Percentiles rank a stretch among this genome's conserved stretches.
Evolutionary conservation across 2,113 vertebrate genomes (phyloP).

Genomic region (Seriola rivoliana): DNA sequence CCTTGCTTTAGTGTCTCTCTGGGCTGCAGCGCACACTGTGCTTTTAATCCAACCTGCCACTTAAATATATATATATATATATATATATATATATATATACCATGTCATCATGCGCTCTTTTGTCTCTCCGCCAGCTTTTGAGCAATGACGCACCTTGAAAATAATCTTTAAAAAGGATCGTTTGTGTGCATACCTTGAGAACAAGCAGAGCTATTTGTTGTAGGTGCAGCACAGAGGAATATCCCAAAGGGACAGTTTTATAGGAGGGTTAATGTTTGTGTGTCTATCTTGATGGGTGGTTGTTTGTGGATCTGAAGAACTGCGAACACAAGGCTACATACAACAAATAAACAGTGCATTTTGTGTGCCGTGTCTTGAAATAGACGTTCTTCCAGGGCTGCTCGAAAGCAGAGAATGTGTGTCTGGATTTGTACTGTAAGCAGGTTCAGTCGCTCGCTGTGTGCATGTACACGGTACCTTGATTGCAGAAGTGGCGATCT

Average conservation of each 20-base stretch:
- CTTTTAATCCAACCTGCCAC: conserved; percentile 36
- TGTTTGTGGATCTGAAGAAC: conserved; percentile 30
- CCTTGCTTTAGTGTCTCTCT: conserved; percentile 22
- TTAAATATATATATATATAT: no score
- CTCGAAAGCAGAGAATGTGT: neutral
- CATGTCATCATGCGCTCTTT: neutral
- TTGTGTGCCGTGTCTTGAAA: neutral
- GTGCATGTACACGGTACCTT: conserved; percentile 86
- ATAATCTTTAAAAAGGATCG: conserved; percentile 46
- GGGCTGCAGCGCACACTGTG: conserved; percentile 10
- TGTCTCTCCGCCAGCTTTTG: conserved; percentile 11
- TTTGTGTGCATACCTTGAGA: conserved; percentile 31
- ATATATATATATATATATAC: neutral
- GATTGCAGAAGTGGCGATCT: conserved; percentile 96
- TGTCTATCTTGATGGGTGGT: conserved; percentile 25
- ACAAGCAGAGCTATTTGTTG: conserved; percentile 37
- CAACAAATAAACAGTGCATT: conserved; percentile 28
- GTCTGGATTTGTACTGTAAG: neutral
- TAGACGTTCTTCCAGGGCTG: neutral
- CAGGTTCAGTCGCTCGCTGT: neutral
- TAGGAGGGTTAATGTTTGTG: conserved; percentile 26
- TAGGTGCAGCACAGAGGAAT: neutral
- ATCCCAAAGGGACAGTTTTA: conserved; percentile 44
- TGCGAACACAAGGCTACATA: conserved; percentile 20
- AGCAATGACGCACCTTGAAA: conserved; percentile 52